phyloP scores from a whole-genome alignment of 2,888 invertebrate species.

The Caenorhabditis sp. region DNA sequence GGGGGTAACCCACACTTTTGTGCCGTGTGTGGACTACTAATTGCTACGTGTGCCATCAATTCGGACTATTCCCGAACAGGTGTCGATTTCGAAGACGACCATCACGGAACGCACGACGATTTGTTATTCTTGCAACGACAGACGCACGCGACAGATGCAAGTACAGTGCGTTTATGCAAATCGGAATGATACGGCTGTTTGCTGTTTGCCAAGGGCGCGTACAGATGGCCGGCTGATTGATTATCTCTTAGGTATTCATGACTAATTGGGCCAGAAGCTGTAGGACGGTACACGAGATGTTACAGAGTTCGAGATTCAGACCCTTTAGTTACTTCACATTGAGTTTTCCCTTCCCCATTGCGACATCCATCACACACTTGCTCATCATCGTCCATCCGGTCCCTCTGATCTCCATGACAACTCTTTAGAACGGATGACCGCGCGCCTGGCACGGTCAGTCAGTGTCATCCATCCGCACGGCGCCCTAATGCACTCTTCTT shows the following conservation, averaged over 20 bases:
- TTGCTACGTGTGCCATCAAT: slow-evolving; percentile 23
- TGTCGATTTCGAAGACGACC: slow-evolving; percentile 33
- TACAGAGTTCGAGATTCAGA: slow-evolving; percentile 18
- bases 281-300: too few species aligned
- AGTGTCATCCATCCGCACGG: slow-evolving; percentile 36
- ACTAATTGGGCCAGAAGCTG: slow-evolving; percentile 38
- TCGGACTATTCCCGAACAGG: slow-evolving; percentile 52
- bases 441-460: slow-evolving; percentile 39
- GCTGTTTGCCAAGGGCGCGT: slow-evolving; percentile 28
- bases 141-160: slow-evolving; percentile 45
- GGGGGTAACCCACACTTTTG: slow-evolving; percentile 30
- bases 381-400: slow-evolving; percentile 8
- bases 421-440: slow-evolving; percentile 14
- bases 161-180: slow-evolving; percentile 47
- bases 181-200: slow-evolving; percentile 52
- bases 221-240: slow-evolving; percentile 50
- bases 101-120: slow-evolving; percentile 11
- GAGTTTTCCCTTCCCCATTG: too few species aligned
- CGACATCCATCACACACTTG: neutral
- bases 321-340: neutral
- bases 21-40: slow-evolving; percentile 23
- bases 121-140: slow-evolving; percentile 50
- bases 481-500: slow-evolving; percentile 35
- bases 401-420: slow-evolving; percentile 27
- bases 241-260: slow-evolving; percentile 53